A percentile compares a stretch with the other conserved stretches of the same genome.
Conservation (phyloP, 2,797 vertebrate genomes). For the Acanthopagrus latus region DNA sequence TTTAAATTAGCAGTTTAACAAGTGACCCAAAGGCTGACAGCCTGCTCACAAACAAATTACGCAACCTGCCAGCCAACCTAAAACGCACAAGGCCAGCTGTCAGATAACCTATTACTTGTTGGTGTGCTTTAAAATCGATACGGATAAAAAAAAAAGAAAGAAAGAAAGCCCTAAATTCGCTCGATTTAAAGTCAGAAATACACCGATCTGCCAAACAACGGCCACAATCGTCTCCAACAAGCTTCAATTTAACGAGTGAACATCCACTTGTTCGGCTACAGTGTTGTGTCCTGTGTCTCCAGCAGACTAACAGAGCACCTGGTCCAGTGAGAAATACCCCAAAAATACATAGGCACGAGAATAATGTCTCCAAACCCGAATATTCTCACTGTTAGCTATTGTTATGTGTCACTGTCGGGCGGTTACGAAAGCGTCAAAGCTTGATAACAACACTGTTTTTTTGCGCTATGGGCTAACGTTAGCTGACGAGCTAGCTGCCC, state of each 20-base stretch:
- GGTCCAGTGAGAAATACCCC: constrained; percentile 2
- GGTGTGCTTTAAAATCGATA: constrained; percentile 47
- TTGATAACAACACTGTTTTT: constrained; percentile 48
- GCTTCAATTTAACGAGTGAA: constrained; percentile 11
- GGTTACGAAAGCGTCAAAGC: constrained; percentile 65
- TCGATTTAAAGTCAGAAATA: not conserved
- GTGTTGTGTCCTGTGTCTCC: constrained; percentile 7
- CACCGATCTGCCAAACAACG: not conserved
- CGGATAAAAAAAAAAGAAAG: not conserved
- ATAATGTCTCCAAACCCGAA: not conserved
- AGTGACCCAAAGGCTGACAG: constrained; percentile 25
- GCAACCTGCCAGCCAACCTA: constrained; percentile 60
- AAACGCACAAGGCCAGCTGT: constrained; percentile 45
- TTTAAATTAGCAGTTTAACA: constrained; percentile 24
- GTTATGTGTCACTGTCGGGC: constrained; percentile 25
- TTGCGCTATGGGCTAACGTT: constrained; percentile 63
- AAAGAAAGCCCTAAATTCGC: not conserved
- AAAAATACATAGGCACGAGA: constrained; percentile 10
- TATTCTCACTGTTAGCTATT: not conserved
- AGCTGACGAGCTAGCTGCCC: constrained; percentile 61
- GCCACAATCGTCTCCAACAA: not conserved
- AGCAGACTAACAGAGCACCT: not conserved
- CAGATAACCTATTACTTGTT: constrained; percentile 21
- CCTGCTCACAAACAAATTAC: constrained; percentile 60
- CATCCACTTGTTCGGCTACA: constrained; percentile 8